Evolutionary conservation across 2,888 invertebrate species (phyloP).

Genomic region (Holacanthella duospinosa): DNA sequence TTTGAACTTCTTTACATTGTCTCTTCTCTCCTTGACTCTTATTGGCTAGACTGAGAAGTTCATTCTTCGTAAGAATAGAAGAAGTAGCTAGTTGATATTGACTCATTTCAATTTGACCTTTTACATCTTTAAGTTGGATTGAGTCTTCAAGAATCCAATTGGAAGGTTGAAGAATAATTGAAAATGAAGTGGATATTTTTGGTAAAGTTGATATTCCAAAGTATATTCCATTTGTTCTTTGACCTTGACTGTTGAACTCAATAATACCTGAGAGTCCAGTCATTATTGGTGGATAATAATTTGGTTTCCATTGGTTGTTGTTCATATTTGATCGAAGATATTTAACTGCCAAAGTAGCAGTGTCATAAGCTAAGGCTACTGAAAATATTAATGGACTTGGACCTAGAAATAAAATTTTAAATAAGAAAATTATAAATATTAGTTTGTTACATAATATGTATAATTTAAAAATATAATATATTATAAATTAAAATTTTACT

Average conservation of each 20-base stretch:
- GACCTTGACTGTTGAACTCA: conserved; percentile 23
- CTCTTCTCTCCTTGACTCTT: conserved; percentile 14
- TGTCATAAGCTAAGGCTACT: conserved; percentile 30
- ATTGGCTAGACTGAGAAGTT: conserved; percentile 17
- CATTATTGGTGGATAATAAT: not conserved
- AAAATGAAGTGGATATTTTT: conserved; percentile 8
- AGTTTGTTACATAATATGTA: too few species aligned
- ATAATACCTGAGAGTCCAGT: conserved; percentile 25
- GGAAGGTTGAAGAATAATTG: conserved; percentile 30
- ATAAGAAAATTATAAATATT: not conserved
- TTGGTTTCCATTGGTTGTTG: too few species aligned
- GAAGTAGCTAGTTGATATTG: conserved; percentile 34
- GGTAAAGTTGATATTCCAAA: conserved; percentile 28
- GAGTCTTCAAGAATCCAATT: conserved; percentile 34
- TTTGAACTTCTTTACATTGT: conserved; percentile 20
- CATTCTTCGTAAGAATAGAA: conserved; percentile 25
- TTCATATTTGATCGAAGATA: not conserved
- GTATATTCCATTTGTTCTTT: conserved; percentile 24
- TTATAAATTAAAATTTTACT: too few species aligned
- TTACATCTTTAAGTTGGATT: conserved; percentile 5
- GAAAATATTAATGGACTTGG: conserved; percentile 16
- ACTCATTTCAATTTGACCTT: conserved; percentile 8
- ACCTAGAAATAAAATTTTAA: not conserved
- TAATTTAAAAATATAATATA: too few species aligned
- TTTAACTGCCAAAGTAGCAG: conserved; percentile 18